These are phyloP conservation scores for Agonum fuliginosum DNA, from an alignment of 2,888 invertebrate species.

Conservation along the genomic window DNA sequence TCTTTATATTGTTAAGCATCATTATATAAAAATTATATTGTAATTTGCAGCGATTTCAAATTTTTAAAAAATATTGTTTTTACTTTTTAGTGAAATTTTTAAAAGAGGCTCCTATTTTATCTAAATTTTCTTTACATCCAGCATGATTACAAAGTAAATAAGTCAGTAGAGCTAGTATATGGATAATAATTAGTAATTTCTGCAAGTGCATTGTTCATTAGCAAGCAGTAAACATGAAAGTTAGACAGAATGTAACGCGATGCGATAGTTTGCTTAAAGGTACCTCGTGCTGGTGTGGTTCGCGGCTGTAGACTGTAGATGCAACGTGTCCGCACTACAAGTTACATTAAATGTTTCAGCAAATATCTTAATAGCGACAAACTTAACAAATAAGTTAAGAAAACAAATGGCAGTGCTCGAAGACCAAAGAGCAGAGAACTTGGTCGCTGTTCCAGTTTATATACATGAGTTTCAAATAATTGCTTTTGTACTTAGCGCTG, in stretches of 20 bases:
- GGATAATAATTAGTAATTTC: slow-evolving; percentile 12
- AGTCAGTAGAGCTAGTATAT: too few species aligned
- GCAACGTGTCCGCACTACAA: slow-evolving; percentile 45
- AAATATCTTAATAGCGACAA: slow-evolving; percentile 57
- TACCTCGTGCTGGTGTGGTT: slow-evolving; percentile 20
- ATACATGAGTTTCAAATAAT: slow-evolving; percentile 69
- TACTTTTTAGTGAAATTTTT: too few species aligned
- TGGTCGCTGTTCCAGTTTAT: slow-evolving; percentile 50
- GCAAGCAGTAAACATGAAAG: slow-evolving; percentile 30
- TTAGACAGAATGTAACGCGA: slow-evolving; percentile 32
- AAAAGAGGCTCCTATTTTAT: too few species aligned
- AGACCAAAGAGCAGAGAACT: slow-evolving; percentile 44
- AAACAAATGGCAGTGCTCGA: slow-evolving; percentile 56
- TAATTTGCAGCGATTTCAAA: too few species aligned
- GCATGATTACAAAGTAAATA: too few species aligned
- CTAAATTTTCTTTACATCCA: too few species aligned
- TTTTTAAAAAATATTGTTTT: too few species aligned
- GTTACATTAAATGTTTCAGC: slow-evolving; percentile 56
- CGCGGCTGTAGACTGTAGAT: slow-evolving; percentile 10
- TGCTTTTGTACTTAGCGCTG: slow-evolving; percentile 69
- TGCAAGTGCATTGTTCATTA: slow-evolving; percentile 3
- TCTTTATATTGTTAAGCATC: too few species aligned
- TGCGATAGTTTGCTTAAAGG: slow-evolving; percentile 35
- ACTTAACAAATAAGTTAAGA: slow-evolving; percentile 59
- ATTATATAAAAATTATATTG: too few species aligned